Base-by-base conservation (phyloP, 2,113 vertebrate genomes). In the Stercorarius parasiticus region DNA sequence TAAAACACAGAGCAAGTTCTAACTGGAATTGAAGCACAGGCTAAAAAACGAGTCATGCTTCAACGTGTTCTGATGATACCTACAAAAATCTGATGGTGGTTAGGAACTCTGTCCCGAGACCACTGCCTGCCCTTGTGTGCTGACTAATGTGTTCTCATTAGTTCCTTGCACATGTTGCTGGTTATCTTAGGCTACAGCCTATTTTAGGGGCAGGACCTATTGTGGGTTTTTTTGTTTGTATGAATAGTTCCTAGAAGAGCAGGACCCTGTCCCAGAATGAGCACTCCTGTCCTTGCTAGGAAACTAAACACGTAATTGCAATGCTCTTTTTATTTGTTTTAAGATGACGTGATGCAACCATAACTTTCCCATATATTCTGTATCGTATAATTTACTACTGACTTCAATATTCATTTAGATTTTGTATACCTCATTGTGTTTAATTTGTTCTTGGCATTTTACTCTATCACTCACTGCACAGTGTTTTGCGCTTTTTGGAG, bases 1-100 rank as follows among this genome's bases (percentile, higher is more conserved):
- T 89, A 71, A 93, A 94, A 86, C 62, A 64, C 59, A 72, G 86
- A 78, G 40, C 96, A 85, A 91, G 95, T 94, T 77, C 77, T 66
- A 87, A 93, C 94, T 80, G 83, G 95, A 88, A 91, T 20, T 85
- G 74, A 93, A 85, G 87, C 4, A 7, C 49, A 66, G 67, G 67
- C 87, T 82, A 72, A 87, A 93, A 93, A 67, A 11, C 2, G 43
- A 84, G 76, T 88, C 12, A 13, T 92, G 96, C 94, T 78, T 95
- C 81, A 91, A 22, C 34, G 0, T 64, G 76, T 89, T 89, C 62
- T 53, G 49, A 93, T 95, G 86, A 89, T 94, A 86, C 62, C 70
- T 90, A 49, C 62, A 86, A 40, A 82, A 95, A 53, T 50, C 40
- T 78, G n/a, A 9, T 38, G 52, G 40, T 80, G 36, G 36, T 91